Base-by-base conservation (phyloP, 2,888 invertebrate species). In the Acronicta psi region DNA sequence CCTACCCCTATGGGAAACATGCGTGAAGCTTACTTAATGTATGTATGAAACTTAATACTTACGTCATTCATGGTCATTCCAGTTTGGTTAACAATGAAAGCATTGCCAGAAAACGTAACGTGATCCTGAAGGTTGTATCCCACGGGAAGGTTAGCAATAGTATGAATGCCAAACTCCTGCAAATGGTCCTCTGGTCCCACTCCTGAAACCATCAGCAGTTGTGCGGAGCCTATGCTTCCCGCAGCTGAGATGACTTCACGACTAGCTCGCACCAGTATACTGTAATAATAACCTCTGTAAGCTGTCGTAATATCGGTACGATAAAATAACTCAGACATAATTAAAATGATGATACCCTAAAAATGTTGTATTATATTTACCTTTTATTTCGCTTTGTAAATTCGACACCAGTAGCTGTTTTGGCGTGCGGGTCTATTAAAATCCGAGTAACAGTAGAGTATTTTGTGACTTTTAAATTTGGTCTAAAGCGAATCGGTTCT, bases 81-180 rank as follows among this genome's bases (percentile, higher is more conserved):
- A 3, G 95, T 95, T 62, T 96, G 95, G 79, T 97, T 97, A 1
- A 97, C 95, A 46, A 96, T 88, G 82, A 97, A 97, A 0, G 96
- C 96, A 50, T 97, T 90, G 2, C 96, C 96, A 2, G 96, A 96
- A 69, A 97, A 95, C 0, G 96, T 96, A 14, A 97, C 94, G 80
- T 98, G 98, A 84, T 98, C 98, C 85, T 97, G 97, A 0, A 98
- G 94, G 87, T 98, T 98, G 78, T 95, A 95, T 9, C 98, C 98
- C 0, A 98, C 98, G 2, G 96, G 96, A 1, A 97, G 92, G 82
- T 98, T 95, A 65, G 95, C 93, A 34, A 97, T 80, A 1, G 96
- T 94, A 0, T 94, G 85, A 50, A 98, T 96, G 3, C 94, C 94
- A 8, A 95, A 79, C 31, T 95, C 88, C 17, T 87, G 77, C 6